phyloP scores from a whole-genome alignment of 1,140 invertebrate genomes.

The Hestina assimilis region DNA sequence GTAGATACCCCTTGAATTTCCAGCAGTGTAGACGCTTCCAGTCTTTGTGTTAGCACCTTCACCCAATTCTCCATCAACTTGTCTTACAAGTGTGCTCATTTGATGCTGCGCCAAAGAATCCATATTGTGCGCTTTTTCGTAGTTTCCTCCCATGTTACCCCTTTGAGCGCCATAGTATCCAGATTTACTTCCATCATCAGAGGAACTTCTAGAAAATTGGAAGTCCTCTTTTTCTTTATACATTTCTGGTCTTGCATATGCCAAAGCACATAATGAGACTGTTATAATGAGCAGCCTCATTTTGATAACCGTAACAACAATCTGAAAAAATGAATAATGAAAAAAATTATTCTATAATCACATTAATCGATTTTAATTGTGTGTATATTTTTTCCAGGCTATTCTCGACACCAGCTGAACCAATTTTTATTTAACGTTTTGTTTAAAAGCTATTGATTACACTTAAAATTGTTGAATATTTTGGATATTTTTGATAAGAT shows the following conservation, averaged over 20 bases:
- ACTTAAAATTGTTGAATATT: too few species aligned
- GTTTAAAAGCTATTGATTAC: too few species aligned
- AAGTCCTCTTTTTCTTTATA: slow-evolving; percentile 76
- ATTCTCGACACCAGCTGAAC: too few species aligned
- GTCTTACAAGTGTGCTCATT: slow-evolving; percentile 62
- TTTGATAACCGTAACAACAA: slow-evolving; percentile 17
- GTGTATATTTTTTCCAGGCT: too few species aligned
- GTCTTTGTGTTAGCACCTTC: slow-evolving; percentile 53
- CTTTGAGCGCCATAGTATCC: slow-evolving; percentile 71
- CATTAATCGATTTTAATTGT: neutral
- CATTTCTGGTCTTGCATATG: slow-evolving; percentile 57
- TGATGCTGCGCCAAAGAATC: slow-evolving; percentile 67
- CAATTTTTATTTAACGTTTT: too few species aligned
- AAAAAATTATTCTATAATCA: neutral
- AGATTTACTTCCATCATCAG: slow-evolving; percentile 64
- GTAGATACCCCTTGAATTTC: slow-evolving; percentile 64
- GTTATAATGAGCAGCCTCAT: slow-evolving; percentile 58
- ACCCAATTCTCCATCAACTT: slow-evolving; percentile 68
- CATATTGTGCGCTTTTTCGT: slow-evolving; percentile 74
- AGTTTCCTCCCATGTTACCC: slow-evolving; percentile 76
- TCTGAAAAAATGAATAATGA: slow-evolving; percentile 36
- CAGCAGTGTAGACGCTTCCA: slow-evolving; percentile 64
- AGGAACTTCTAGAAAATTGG: slow-evolving; percentile 70
- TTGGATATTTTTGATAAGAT: too few species aligned
- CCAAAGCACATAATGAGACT: slow-evolving; percentile 43